Evolutionary conservation across 2,888 invertebrate species (phyloP), one percentile per base, ranked within the genome.

Genomic region (Fabriciana adippe): DNA sequence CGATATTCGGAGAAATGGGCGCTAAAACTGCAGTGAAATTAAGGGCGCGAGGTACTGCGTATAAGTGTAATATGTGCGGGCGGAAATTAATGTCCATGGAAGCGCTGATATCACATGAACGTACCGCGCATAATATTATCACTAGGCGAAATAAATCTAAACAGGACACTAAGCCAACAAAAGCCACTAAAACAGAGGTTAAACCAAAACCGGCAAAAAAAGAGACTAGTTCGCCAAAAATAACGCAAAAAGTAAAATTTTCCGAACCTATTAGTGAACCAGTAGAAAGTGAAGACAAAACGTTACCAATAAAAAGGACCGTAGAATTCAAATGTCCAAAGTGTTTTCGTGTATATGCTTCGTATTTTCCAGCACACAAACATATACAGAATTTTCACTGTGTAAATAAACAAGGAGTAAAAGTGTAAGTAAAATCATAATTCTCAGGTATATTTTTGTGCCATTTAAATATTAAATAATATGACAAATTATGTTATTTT

Each of bases 361-460:
- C 81, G 1, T 84, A 83, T 59, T 87, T 84, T 55, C 76, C 82
- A 5, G 86, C 89, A 0, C 75, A 74, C 15, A 83, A 78, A 73
- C 90, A 90, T 50, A 87, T 90, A 68, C 83, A 89, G 59, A 89
- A 84, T 41, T 71, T 72, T 16, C 90, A 90, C 61, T 80, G 82
- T 64, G 71, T 78, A 0, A 77, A 84, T 55, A 68, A 53, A 2
- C 71, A 77, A 2, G 82, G 81, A 0, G 73, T 75, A 5, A 75
- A 79, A 73, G 82, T 83, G 89, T 90, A 72, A 85, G 89, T 85
- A 72, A n/a, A n/a, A 2, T n/a, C 45, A 31, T 59, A 47, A 59
- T 59, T 59, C 35, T 35, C 35, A 5, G 6, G 6, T 35, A 35
- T 45, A 55, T 48, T 47, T 15, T 26, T 45, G 13, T 47, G 26